Evolutionary conservation across 2,888 invertebrate species (phyloP).

Genomic region (Bembecia ichneumoniformis): DNA sequence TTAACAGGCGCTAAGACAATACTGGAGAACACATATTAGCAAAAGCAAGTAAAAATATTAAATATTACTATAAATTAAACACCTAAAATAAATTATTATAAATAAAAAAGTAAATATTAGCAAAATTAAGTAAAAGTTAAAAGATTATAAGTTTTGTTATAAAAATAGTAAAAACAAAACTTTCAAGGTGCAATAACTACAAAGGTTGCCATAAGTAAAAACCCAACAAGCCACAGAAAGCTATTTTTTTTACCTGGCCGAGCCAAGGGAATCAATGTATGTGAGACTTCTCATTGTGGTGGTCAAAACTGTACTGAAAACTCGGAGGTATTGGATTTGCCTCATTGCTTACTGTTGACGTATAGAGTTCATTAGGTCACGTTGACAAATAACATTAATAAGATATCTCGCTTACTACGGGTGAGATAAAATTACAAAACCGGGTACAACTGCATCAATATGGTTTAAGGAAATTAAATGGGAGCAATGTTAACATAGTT

Average conservation of each 20-base stretch:
- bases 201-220: background rate
- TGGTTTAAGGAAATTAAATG: slow-evolving; percentile 9
- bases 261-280: slow-evolving; percentile 59
- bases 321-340: slow-evolving; percentile 53
- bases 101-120: too few relatives aligned
- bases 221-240: slow-evolving; percentile 2
- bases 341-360: slow-evolving; percentile 69
- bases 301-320: slow-evolving; percentile 61
- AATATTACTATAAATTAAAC: too few relatives aligned
- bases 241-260: slow-evolving; percentile 55
- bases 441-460: slow-evolving; percentile 14
- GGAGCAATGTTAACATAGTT: slow-evolving; percentile 14
- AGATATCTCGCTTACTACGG: slow-evolving; percentile 9
- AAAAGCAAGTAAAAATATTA: too few relatives aligned
- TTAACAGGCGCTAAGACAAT: too few relatives aligned
- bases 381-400: slow-evolving; percentile 19
- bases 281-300: slow-evolving; percentile 68
- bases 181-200: too few relatives aligned
- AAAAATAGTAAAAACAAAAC: too few relatives aligned
- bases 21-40: too few relatives aligned
- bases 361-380: slow-evolving; percentile 61
- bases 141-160: too few relatives aligned
- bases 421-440: background rate
- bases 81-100: too few relatives aligned
- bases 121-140: too few relatives aligned